Percentiles rank a stretch among this genome's conserved stretches.
Evolutionary conservation across 2,888 invertebrate genomes (phyloP).

Genomic region (Dione vanillae): DNA sequence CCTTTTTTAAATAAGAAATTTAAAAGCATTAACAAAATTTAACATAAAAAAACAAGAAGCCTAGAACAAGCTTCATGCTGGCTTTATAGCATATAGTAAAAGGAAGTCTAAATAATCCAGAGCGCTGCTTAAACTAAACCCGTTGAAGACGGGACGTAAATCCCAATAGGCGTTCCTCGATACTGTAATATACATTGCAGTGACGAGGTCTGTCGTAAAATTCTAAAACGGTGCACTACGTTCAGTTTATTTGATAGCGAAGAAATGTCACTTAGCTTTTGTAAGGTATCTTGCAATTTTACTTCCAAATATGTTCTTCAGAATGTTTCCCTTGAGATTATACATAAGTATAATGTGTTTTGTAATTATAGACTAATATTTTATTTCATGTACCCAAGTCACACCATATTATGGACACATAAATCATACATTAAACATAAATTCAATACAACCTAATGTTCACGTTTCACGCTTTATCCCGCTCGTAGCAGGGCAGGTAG

Average conservation of each 20-base stretch:
- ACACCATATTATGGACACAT: no score
- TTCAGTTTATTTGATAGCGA: slow-evolving; percentile 35
- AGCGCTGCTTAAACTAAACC: slow-evolving; percentile 33
- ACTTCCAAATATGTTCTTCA: slow-evolving; percentile 21
- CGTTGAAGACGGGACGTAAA: slow-evolving; percentile 32
- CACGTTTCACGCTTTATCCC: no score
- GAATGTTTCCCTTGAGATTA: neutral
- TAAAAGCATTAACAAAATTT: neutral
- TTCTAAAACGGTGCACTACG: slow-evolving; percentile 40
- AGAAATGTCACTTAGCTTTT: slow-evolving; percentile 40
- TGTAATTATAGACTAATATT: neutral
- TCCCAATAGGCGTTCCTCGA: slow-evolving; percentile 33
- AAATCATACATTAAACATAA: no score
- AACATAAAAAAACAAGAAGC: neutral
- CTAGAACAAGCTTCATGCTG: neutral
- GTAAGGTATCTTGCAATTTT: slow-evolving; percentile 35
- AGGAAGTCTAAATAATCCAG: slow-evolving; percentile 29
- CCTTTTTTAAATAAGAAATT: neutral
- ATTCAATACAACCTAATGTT: no score
- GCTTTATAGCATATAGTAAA: slow-evolving; percentile 7
- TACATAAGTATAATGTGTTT: neutral
- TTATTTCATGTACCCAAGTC: no score
- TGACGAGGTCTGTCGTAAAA: slow-evolving; percentile 40
- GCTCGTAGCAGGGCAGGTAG: no score
- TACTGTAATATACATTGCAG: slow-evolving; percentile 38